Percentiles rank a stretch among this genome's conserved stretches.
Evolutionary conservation across 2,888 invertebrate species (phyloP).

Genomic region (Gastracanthus pulcherrimus): DNA sequence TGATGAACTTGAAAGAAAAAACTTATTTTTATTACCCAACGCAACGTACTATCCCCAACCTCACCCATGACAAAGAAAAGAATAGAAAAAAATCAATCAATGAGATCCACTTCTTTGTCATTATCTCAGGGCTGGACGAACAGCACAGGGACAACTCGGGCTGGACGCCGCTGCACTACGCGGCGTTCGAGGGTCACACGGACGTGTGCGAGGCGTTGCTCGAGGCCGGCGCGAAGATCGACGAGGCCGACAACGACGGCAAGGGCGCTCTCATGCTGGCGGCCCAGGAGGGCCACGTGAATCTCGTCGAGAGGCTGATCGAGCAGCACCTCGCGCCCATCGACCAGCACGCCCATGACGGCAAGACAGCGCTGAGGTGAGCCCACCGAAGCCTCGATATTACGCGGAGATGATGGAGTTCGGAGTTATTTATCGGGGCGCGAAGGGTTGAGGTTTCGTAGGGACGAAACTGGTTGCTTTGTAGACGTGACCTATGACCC

Average conservation of each 20-base stretch:
- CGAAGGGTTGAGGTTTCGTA: no score
- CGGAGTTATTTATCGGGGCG: no score
- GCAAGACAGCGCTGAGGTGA: constrained; percentile 91
- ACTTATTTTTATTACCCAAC: no score
- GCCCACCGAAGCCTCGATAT: no score
- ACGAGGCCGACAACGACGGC: constrained; percentile 94
- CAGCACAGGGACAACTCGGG: constrained; percentile 96
- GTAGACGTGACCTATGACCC: no score
- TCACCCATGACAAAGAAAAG: not conserved
- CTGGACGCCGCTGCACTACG: constrained; percentile 98
- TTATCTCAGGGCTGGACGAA: constrained; percentile 85
- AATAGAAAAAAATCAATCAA: not conserved
- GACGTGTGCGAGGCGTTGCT: constrained; percentile 90
- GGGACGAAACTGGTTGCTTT: no score
- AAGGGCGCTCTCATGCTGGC: constrained; percentile 93
- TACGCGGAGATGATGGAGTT: no score
- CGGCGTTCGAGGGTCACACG: constrained; percentile 94
- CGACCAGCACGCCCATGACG: constrained; percentile 93
- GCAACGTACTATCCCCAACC: no score
- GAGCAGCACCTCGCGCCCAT: constrained; percentile 88
- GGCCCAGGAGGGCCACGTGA: constrained; percentile 91
- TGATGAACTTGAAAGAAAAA: no score
- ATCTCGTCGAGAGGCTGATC: constrained; percentile 83
- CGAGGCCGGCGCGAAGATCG: constrained; percentile 92
- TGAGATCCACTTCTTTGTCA: not conserved